Evolutionary conservation across 2,888 invertebrate genomes (phyloP), one percentile per base, ranked within the genome.

Genomic region (Pocota personata): DNA sequence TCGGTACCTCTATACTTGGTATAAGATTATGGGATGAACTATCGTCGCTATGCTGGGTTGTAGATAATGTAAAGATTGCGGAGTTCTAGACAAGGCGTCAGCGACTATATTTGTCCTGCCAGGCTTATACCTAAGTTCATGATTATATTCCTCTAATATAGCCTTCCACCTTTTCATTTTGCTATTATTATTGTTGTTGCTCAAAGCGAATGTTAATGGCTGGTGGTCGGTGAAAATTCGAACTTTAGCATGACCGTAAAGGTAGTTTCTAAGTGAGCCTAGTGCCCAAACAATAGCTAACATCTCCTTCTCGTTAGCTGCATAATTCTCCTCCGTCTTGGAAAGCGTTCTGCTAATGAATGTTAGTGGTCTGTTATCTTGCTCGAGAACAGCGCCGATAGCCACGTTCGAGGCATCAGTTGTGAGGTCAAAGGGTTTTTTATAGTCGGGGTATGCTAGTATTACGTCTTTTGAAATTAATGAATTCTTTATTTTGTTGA

Each of bases 51-150:
- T 88, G 82, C 35, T 73, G 57, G n/a, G 77, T 80, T 3, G 67
- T 43, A 10, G 66, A 30, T 8, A 82, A 37, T n/a, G 55, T 60
- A 30, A 37, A 27, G n/a, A 4, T n/a, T 19, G 32, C 7, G 73
- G 72, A 6, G 43, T 60, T 72, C 78, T 82, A 2, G 88, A 87
- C 2, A 87, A 37, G 0, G 87, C 86, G 46, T 87, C 87, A 16
- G 88, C 88, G 2, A 91, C 88, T 10, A 89, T 87, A 79, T 93
- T 92, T 0, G 82, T 40, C 40, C 40, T 14, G 14, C 40, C 40
- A 14, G 91, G 91, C 2, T 90, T 88, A 73, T 93, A 93, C 14
- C 88, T 84, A 0, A 93, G 43, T 62, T 88, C 87, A 8, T 83
- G 24, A 21, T 40, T 83, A 24, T 75, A 87, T 14, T 88, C 82